phyloP scores from a whole-genome alignment of 1,140 invertebrate species.

The Protaetia brevitarsis region DNA sequence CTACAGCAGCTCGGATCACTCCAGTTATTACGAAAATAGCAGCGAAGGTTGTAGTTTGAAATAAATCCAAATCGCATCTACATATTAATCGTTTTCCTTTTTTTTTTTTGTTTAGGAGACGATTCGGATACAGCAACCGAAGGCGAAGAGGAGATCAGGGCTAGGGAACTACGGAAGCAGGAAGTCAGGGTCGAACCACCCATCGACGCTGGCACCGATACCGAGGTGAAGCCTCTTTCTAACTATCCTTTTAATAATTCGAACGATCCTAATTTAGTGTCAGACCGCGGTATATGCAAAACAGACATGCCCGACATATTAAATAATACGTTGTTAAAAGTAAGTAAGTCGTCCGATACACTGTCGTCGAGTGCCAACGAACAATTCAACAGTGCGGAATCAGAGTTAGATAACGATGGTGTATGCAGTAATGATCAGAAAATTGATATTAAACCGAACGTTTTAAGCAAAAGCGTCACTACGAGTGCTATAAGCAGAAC shows the following conservation, averaged over 20 bases:
- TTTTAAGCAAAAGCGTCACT: slow-evolving; percentile 37
- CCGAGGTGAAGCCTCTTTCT: slow-evolving; percentile 61
- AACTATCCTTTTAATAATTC: slow-evolving; percentile 29
- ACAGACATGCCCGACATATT: slow-evolving; percentile 10
- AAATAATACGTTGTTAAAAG: slow-evolving; percentile 26
- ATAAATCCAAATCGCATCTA: too few relatives aligned
- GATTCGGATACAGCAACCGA: slow-evolving; percentile 71
- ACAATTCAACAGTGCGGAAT: slow-evolving; percentile 43
- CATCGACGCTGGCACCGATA: slow-evolving; percentile 67
- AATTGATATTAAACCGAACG: not conserved
- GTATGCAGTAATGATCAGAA: not conserved
- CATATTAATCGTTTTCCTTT: not conserved
- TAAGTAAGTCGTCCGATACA: slow-evolving; percentile 35
- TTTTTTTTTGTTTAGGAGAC: slow-evolving; percentile 53
- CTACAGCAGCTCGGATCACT: slow-evolving; percentile 59
- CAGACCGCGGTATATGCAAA: not conserved
- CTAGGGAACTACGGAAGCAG: slow-evolving; percentile 62
- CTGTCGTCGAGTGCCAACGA: slow-evolving; percentile 36
- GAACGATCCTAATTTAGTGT: slow-evolving; percentile 21
- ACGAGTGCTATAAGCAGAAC: not conserved
- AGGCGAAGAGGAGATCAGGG: slow-evolving; percentile 67
- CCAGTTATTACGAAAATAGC: slow-evolving; percentile 60
- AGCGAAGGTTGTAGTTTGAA: slow-evolving; percentile 65
- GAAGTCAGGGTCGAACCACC: slow-evolving; percentile 66
- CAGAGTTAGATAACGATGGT: slow-evolving; percentile 35